Conservation (phyloP, 2,888 invertebrate species). For the Ectemnius continuus region DNA sequence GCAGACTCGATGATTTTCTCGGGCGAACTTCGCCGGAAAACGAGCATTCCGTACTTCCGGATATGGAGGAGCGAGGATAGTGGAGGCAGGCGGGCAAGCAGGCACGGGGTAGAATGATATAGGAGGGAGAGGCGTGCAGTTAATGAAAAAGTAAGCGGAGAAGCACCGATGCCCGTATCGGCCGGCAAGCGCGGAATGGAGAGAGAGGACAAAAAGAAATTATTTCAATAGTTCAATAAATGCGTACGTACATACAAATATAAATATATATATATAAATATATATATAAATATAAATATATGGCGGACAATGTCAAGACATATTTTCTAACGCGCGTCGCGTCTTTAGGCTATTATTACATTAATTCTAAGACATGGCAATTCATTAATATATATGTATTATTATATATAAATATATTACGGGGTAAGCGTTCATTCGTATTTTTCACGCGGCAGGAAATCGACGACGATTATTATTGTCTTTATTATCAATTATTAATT, state of each 20-base stretch:
- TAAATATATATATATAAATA: conserved; percentile 47
- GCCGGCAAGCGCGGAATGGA: neutral
- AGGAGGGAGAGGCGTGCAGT: conserved; percentile 19
- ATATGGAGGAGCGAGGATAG: conserved; percentile 31
- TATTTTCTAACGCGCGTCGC: conserved; percentile 70
- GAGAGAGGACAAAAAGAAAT: conserved; percentile 9
- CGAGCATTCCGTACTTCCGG: conserved; percentile 67
- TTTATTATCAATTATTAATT: conserved; percentile 21
- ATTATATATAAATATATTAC: conserved; percentile 66
- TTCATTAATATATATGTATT: conserved; percentile 72
- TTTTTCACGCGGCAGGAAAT: conserved; percentile 76
- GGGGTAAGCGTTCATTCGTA: conserved; percentile 77
- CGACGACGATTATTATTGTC: conserved; percentile 62
- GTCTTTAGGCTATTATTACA: conserved; percentile 75
- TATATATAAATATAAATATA: conserved; percentile 50
- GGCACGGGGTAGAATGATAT: neutral
- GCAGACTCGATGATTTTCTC: too few species aligned
- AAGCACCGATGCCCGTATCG: conserved; percentile 14
- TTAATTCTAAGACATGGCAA: conserved; percentile 73
- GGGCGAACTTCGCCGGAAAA: conserved; percentile 26
- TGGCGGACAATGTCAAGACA: conserved; percentile 57
- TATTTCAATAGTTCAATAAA: conserved; percentile 23
- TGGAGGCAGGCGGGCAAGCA: too few species aligned
- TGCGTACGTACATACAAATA: conserved; percentile 27
- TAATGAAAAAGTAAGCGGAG: conserved; percentile 15